These are phyloP conservation scores for Motacilla alba DNA, from an alignment of 2,113 vertebrate genomes.

Conservation along the genomic window DNA sequence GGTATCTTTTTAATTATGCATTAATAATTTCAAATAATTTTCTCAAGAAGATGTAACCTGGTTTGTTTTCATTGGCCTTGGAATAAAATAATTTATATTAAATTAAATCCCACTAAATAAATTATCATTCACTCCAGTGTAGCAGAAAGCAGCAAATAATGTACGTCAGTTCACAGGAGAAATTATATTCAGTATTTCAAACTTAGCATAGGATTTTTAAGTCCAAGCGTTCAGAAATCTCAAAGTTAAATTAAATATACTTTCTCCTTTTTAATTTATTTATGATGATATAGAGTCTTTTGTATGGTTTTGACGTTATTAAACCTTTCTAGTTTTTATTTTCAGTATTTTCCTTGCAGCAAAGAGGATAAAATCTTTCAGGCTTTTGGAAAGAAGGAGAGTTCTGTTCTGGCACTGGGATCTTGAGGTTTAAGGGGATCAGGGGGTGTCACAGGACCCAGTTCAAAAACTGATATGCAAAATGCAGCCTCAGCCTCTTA, in stretches of 20 bases:
- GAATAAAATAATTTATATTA: not conserved
- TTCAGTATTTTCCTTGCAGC: not conserved
- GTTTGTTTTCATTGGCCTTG: not conserved
- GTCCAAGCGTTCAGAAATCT: not conserved
- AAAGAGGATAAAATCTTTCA: not conserved
- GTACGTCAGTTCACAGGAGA: not conserved
- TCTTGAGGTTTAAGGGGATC: not conserved
- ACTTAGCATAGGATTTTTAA: not conserved
- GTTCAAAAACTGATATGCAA: not conserved
- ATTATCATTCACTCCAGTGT: not conserved
- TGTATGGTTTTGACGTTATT: not conserved
- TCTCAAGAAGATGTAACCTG: not conserved
- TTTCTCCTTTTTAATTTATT: not conserved
- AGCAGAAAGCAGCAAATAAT: not conserved
- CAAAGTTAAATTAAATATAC: not conserved
- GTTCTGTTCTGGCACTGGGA: not conserved
- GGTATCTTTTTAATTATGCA: not conserved
- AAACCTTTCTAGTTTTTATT: not conserved
- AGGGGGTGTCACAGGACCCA: rapidly evolving
- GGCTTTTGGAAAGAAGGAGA: not conserved
- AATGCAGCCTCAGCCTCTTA: not conserved
- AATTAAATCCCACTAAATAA: not conserved
- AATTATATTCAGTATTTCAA: not conserved
- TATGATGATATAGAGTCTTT: not conserved
- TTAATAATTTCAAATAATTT: not conserved